Evolutionary conservation across 2,888 invertebrate genomes (phyloP).

Genomic region (Sceliomorpha sp.): DNA sequence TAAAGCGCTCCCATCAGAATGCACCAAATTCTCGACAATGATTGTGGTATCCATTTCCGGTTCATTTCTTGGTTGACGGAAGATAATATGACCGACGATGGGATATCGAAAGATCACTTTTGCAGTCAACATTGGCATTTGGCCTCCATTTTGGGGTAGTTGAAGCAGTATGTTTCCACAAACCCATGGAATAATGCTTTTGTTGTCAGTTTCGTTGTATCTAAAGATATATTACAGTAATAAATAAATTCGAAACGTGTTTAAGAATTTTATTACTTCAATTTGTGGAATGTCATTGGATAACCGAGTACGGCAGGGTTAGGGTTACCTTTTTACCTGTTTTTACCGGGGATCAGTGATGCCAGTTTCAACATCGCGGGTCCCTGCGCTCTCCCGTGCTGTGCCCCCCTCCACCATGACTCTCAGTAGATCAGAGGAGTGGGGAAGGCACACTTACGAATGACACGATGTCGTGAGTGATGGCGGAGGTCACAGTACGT

Average conservation of each 20-base stretch:
- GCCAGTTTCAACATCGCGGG: too few relatives aligned
- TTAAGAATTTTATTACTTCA: too few relatives aligned
- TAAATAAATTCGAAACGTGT: background rate
- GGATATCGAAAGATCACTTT: constrained; percentile 93
- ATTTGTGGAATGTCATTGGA: too few relatives aligned
- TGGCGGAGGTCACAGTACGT: too few relatives aligned
- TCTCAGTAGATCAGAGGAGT: too few relatives aligned
- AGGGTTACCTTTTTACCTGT: too few relatives aligned
- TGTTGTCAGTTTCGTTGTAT: constrained; percentile 81
- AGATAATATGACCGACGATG: constrained; percentile 90
- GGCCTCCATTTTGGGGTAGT: constrained; percentile 84
- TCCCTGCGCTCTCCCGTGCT: too few relatives aligned
- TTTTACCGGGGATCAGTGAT: too few relatives aligned
- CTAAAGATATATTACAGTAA: constrained; percentile 63
- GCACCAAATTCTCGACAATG: constrained; percentile 90
- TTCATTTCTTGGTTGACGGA: constrained; percentile 89
- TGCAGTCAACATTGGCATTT: constrained; percentile 88
- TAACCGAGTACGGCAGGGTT: too few relatives aligned
- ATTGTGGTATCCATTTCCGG: constrained; percentile 93
- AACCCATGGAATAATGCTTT: constrained; percentile 82
- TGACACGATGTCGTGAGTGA: too few relatives aligned
- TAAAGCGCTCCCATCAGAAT: constrained; percentile 90
- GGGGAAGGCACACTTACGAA: too few relatives aligned
- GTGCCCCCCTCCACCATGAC: too few relatives aligned
- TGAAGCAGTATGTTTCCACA: constrained; percentile 86